Base-by-base conservation (phyloP, 1,140 invertebrate genomes). In the Melitaea cinxia region DNA sequence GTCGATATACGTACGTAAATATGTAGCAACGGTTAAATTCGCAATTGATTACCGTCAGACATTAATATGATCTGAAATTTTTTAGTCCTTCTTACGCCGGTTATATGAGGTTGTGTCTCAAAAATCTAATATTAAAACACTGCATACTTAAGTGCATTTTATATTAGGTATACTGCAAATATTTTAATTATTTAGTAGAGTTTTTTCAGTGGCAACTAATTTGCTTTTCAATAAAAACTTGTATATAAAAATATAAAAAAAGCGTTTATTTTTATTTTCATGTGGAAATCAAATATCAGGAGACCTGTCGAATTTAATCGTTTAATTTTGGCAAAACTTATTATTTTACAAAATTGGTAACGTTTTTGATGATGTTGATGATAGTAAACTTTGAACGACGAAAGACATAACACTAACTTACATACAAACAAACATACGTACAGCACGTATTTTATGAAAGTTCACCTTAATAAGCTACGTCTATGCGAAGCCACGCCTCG, bases 391-490 rank as follows among this genome's bases (percentile, higher is more conserved):
- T 17, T 4, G 5, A 42, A 21, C 14, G 15, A 58, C 54, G 52
- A 37, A 56, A 65, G 17, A 24, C 33, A 33, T 65, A 45, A 28
- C 55, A 15, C 39, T 63, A 54, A 45, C 39, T 37, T 42, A 42
- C 37, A 30, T 10, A 63, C 39, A 49, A 39, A 58, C 37, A 33
- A 39, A 58, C 37, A 33, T 66, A 59, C 50, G 35, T 64, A 33
- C 47, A 59, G 45, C 60, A 63, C 56, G 71, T 64, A 72, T 71
- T 67, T 73, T 65, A 69, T 56, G 59, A 65, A 76, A 76, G 68
- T 70, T 76, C 54, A 57, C 57, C 50, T 65, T 76, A 74, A 78
- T 78, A 78, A 78, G 71, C 69, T 61, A 60, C 61, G 62, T 64
- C 60, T 76, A 74, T 78, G 73, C 73, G 68, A 65, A 65, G 60